Percentiles rank a stretch among this genome's conserved stretches.
Evolutionary conservation across 2,113 vertebrate species (phyloP).

Genomic region (Myanophis thanlyinensis): DNA sequence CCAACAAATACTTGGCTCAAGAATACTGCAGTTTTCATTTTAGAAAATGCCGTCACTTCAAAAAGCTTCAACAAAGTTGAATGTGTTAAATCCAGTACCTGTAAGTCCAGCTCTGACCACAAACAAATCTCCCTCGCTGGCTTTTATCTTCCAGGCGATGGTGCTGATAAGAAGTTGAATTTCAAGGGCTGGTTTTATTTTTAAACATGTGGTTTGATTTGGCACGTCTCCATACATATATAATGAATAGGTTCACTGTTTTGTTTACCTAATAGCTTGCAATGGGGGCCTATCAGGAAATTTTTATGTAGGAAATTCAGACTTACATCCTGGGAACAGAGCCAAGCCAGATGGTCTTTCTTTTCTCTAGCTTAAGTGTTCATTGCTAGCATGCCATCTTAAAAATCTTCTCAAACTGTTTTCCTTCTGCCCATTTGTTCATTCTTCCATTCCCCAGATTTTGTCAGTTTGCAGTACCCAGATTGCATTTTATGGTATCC

Average conservation of each 20-base stretch:
- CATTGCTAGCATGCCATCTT: neutral
- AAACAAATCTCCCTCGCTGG: neutral
- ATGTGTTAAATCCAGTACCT: neutral
- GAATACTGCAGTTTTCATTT: neutral
- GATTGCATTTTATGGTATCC: neutral
- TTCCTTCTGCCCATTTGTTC: neutral
- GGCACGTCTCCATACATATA: neutral
- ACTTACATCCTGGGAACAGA: neutral
- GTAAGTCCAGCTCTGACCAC: neutral
- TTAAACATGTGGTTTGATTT: neutral
- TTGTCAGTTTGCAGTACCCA: neutral
- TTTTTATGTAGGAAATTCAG: constrained; percentile 1
- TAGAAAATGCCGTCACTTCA: neutral
- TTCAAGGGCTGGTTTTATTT: neutral
- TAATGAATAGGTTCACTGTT: neutral
- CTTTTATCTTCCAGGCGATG: neutral
- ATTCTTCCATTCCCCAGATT: neutral
- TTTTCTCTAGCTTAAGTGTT: neutral
- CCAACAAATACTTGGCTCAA: neutral
- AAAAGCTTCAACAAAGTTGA: neutral
- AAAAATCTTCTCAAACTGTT: neutral
- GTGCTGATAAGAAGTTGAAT: neutral
- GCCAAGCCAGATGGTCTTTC: constrained; percentile 1
- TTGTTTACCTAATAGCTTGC: neutral
- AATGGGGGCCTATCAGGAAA: neutral